Conservation (phyloP, 2,113 vertebrate genomes). For the Echinops telfairi region DNA sequence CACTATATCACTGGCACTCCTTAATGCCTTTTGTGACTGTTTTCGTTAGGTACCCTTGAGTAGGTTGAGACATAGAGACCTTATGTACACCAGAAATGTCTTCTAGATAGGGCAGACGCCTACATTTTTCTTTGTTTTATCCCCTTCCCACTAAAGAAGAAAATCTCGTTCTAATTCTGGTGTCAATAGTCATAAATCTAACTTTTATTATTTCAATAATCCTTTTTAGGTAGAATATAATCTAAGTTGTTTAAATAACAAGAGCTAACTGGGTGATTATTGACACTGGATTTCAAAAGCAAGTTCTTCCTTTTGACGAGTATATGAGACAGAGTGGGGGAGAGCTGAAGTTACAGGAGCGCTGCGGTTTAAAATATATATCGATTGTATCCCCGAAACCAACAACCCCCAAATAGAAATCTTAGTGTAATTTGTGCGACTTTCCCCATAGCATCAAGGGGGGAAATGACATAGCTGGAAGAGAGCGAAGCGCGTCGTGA, state of each 20-base stretch:
- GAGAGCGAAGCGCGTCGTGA: neutral
- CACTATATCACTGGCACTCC: too few species aligned
- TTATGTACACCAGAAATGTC: too few species aligned
- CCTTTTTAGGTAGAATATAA: neutral
- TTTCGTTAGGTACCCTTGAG: too few species aligned
- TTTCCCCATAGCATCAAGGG: neutral
- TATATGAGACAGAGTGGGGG: neutral
- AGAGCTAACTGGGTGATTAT: neutral
- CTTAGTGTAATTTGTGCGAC: neutral
- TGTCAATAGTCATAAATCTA: too few species aligned
- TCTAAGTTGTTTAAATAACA: neutral
- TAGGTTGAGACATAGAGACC: too few species aligned
- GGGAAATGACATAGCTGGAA: neutral
- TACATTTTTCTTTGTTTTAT: too few species aligned
- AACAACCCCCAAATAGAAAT: neutral
- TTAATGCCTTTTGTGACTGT: too few species aligned
- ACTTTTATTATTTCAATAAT: too few species aligned
- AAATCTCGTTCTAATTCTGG: too few species aligned
- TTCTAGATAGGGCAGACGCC: too few species aligned
- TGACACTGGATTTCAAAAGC: neutral
- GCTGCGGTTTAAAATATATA: constrained; percentile 1
- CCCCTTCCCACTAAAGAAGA: too few species aligned
- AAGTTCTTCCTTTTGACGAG: neutral
- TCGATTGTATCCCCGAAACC: neutral
- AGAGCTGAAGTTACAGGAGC: neutral